Evolutionary conservation across 2,888 invertebrate genomes (phyloP), one percentile per base, ranked within the genome.

Genomic region (Apotomis capreana): DNA sequence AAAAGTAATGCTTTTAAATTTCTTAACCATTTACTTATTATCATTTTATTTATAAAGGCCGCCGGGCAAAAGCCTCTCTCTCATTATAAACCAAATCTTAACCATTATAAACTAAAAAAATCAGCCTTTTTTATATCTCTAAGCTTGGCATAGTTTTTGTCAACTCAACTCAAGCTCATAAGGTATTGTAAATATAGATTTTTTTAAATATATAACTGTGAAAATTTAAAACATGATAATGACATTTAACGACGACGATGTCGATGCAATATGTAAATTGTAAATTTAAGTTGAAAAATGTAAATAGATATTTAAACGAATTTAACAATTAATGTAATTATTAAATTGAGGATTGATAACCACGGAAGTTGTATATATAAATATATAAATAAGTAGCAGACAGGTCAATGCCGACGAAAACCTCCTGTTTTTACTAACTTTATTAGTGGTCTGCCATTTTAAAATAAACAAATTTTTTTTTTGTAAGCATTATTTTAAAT

Each of bases 221-320:
- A 73, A 74, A 72, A 74, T 78, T 44, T 40, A 46, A 37, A 57
- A 4, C 49, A 67, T 55, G 49, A 40, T 57, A 61, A 62, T 62
- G 57, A 57, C 57, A 74, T 74, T 75, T 78, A 69, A 75, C 73
- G 67, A 73, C 76, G 76, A 77, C 74, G 71, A 71, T 73, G 69
- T 40, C 65, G 70, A 83, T 80, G 88, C 88, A 89, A 89, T 89
- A 88, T 85, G 83, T 85, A 85, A 68, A 84, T 83, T 88, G 84
- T 88, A 87, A 77, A 85, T 84, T 74, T 84, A 84, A 84, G 77
- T 81, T 80, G 78, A 79, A 80, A 83, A 83, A 81, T 92, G 91
- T 92, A 92, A 83, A 92, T 90, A 92, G 85, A 89, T 91, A 90
- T 89, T 91, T 91, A 90, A 91, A 92, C 91, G 92, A 92, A 92